Evolutionary conservation across 2,888 invertebrate species (phyloP), one percentile per base, ranked within the genome.

Genomic region (Neoitamus cyanurus): DNA sequence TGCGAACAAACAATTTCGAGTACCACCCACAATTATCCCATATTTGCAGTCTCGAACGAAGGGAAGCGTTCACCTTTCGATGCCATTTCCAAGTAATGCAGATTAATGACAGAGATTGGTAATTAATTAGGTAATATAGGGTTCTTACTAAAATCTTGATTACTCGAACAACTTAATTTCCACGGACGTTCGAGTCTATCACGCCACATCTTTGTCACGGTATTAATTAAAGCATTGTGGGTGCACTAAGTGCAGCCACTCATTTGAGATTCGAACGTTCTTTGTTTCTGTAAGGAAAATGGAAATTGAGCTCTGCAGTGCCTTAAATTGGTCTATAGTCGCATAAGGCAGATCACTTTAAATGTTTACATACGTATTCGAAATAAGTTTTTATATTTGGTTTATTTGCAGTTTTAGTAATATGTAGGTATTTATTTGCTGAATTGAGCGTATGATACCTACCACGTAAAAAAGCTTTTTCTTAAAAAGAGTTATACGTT

Each of bases 101-200:
- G 70, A 83, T 83, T 83, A 83, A 83, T 83, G 83, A 83, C 70
- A 4, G 31, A 73, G 83, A 83, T 83, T 83, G 73, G 83, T 83
- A 83, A 83, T 83, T 83, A 83, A 83, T 83, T 83, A 83, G 73
- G 48, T 83, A 83, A 83, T 83, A 73, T 48, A 82, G 73, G 48
- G 34, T 46, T 46, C 73, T 83, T 72, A 73, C 72, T 83, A 25
- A 34, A 48, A 83, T 83, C 83, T 72, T 72, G 83, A 83, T 83
- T 83, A 58, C 6, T 15, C 42, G 46, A 83, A 83, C 83, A 83
- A 83, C 73, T 83, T 83, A 83, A 83, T 83, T 83, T 83, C 37
- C 83, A 72, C 58, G 78, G 78, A 77, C 42, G 31, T 68, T 75
- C 20, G 68, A 58, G 75, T 75, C 36, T 68, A 77, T 69, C 84